These are phyloP conservation scores for Phaonia tiefii DNA, from an alignment of 2,888 invertebrate species.

Conservation along the genomic window DNA sequence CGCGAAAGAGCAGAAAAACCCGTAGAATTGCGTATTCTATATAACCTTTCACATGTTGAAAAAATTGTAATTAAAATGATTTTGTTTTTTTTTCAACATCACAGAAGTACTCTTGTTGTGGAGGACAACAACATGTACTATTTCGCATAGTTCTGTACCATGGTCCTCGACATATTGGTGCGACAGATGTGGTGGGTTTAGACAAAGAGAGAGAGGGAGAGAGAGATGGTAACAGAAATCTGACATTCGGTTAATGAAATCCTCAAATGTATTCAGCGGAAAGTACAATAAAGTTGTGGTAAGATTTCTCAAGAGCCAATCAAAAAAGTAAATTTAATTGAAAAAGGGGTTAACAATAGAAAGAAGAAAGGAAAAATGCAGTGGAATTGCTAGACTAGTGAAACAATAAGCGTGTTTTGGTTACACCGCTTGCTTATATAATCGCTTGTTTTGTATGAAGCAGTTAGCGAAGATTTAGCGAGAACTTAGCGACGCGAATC, in stretches of 20 bases:
- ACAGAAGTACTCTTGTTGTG: constrained; percentile 23
- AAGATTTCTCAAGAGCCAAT: no score
- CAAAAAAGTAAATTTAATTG: no score
- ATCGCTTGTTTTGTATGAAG: no score
- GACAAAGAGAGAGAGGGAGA: neutral
- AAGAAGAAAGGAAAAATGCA: no score
- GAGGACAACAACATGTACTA: constrained; percentile 25
- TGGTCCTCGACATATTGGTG: constrained; percentile 3
- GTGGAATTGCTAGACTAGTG: no score
- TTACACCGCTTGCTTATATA: no score
- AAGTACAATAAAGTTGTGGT: no score
- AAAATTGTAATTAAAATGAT: constrained; percentile 38
- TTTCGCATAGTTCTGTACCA: constrained; percentile 11
- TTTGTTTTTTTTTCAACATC: constrained; percentile 8
- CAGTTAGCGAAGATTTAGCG: no score
- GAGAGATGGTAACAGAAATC: constrained; percentile 5
- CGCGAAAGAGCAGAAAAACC: neutral
- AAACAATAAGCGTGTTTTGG: no score
- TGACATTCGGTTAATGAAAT: constrained; percentile 24
- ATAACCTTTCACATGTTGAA: neutral
- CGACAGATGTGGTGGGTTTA: neutral
- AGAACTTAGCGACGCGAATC: no score
- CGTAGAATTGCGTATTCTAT: constrained; percentile 27
- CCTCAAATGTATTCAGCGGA: no score
- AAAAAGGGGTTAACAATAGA: no score